Evolutionary conservation across 2,888 invertebrate species (phyloP).

Genomic region (Lepas anatifera): DNA sequence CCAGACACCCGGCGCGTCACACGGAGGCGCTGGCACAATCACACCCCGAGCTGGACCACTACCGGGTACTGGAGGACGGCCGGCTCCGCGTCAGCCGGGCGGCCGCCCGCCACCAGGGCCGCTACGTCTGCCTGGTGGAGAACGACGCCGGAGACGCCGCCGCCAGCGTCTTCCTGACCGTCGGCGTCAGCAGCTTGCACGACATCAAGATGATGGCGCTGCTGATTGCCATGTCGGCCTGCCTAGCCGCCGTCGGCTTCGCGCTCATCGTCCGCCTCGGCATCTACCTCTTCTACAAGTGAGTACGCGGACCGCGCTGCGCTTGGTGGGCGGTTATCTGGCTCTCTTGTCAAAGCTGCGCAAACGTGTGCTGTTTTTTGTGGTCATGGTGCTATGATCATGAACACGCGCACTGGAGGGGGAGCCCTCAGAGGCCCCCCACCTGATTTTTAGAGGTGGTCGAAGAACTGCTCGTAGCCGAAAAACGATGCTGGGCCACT

Average conservation of each 20-base stretch:
- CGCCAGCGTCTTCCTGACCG: constrained; percentile 58
- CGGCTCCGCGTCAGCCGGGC: constrained; percentile 59
- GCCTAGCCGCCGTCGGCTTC: constrained; percentile 61
- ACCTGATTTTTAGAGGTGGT: too few relatives aligned
- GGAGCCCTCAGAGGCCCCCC: too few relatives aligned
- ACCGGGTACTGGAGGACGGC: constrained; percentile 60
- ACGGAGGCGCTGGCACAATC: constrained; percentile 9
- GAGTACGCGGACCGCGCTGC: too few relatives aligned
- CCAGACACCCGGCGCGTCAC: neutral
- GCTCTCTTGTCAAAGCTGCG: too few relatives aligned
- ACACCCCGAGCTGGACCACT: constrained; percentile 32
- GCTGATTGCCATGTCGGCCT: constrained; percentile 64
- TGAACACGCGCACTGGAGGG: too few relatives aligned
- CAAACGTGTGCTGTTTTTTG: too few relatives aligned
- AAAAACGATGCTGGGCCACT: too few relatives aligned
- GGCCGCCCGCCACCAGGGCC: constrained; percentile 54
- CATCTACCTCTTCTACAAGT: constrained; percentile 56
- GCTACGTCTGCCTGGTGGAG: constrained; percentile 71
- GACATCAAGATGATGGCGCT: constrained; percentile 73
- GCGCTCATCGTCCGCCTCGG: constrained; percentile 68
- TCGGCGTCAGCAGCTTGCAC: constrained; percentile 74
- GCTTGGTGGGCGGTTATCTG: too few relatives aligned
- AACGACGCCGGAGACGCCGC: constrained; percentile 71
- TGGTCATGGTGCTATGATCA: too few relatives aligned
- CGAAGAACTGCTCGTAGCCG: too few relatives aligned